phyloP scores from a whole-genome alignment of 2,888 invertebrate genomes.

The Muscina levida region DNA sequence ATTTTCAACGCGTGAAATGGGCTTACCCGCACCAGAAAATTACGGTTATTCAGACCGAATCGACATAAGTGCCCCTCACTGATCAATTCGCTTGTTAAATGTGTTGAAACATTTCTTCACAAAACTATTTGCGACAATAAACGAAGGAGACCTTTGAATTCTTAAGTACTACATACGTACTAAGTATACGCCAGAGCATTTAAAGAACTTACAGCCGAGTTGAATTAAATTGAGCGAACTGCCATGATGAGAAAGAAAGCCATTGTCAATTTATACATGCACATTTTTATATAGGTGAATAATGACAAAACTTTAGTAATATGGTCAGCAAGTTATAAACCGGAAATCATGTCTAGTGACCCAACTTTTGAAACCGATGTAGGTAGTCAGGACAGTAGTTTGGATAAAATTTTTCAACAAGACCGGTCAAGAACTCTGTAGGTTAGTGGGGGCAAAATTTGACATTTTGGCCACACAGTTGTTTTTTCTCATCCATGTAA shows the following conservation, averaged over 20 bases:
- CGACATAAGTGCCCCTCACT: constrained; percentile 67
- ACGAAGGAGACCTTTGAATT: constrained; percentile 9
- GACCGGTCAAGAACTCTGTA: too few relatives aligned
- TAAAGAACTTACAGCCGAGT: constrained; percentile 18
- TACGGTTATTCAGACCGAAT: constrained; percentile 75
- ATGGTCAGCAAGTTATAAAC: too few relatives aligned
- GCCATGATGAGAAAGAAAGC: background rate
- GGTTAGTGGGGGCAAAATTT: too few relatives aligned
- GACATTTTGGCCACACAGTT: too few relatives aligned
- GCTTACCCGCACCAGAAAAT: constrained; percentile 72
- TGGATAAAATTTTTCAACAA: too few relatives aligned
- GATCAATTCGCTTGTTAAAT: constrained; percentile 49
- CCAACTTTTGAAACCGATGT: too few relatives aligned
- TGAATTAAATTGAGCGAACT: constrained; percentile 58
- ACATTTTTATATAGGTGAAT: background rate
- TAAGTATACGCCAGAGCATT: background rate
- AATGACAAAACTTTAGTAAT: too few relatives aligned
- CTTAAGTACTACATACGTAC: constrained; percentile 10
- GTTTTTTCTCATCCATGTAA: too few relatives aligned
- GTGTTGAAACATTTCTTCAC: constrained; percentile 38
- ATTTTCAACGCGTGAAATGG: constrained; percentile 76
- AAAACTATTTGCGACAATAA: constrained; percentile 22
- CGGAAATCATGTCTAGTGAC: background rate
- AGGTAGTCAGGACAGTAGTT: too few relatives aligned
- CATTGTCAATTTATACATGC: background rate